Evolutionary conservation across 1,140 invertebrate species (phyloP), one percentile per base, ranked within the genome.

Genomic region (Holotrichia oblita): DNA sequence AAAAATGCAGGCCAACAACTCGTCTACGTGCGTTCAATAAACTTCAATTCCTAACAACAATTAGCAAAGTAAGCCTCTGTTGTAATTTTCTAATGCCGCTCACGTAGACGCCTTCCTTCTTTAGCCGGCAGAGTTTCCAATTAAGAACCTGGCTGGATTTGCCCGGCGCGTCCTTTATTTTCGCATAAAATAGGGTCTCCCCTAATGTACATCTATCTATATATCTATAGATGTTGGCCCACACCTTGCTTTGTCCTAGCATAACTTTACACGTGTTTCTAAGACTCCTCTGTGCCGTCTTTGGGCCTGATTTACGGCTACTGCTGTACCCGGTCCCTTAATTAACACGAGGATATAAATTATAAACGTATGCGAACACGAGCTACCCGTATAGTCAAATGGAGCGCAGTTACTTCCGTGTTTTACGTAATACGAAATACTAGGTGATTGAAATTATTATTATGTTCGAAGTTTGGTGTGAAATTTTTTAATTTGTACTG

Each of bases 21-120:
- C 27, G 27, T 34, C 48, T 55, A 17, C 48, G 48, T 17, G 48
- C 48, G 17, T 14, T 55, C 48, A 55, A 55, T 55, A 55, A 55
- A 55, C 48, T 55, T 55, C 48, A 55, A 55, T 55, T 55, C 48
- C 48, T 55, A 55, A 14, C n/a, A 55, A 55, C 48, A 55, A 55
- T 55, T 55, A 55, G 48, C 48, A n/a, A 55, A 55, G 48, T 55
- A 55, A 55, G 48, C 48, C 14, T 12, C 48, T 17, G 6, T 17
- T 17, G 48, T 17, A 55, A 55, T 55, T n/a, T 55, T 17, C 48
- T 55, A 55, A 55, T 17, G 4, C 48, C 6, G 48, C 48, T 55
- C 48, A 55, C 48, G 48, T 55, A 55, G 48, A 17, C 42, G 42
- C 14, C 42, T 14, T 44, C 42, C 42, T 44, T 44, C 42, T 44